Conservation (phyloP, 1,140 invertebrate species). For the Brachystomella parvula region DNA sequence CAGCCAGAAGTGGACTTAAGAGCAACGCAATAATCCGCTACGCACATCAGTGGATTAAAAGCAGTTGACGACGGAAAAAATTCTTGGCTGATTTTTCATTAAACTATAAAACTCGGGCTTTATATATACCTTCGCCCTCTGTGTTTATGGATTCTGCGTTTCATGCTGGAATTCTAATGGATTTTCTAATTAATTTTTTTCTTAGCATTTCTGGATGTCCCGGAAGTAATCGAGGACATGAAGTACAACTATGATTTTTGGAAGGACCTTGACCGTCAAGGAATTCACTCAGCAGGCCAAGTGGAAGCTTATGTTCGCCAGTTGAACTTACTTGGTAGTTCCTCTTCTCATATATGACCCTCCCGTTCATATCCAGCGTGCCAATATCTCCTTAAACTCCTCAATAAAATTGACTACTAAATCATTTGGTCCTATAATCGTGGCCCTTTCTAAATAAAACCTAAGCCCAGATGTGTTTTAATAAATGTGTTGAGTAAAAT, state of each 20-base stretch:
- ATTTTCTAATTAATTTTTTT: slow-evolving; percentile 15
- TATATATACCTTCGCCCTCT: no score
- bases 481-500: no score
- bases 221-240: slow-evolving; percentile 74
- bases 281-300: slow-evolving; percentile 25
- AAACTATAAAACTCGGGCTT: background rate
- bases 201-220: slow-evolving; percentile 74
- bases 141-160: no score
- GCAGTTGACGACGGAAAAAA: no score
- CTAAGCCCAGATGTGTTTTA: no score
- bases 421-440: no score
- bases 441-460: no score
- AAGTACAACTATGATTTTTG: slow-evolving; percentile 81
- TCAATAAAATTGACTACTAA: no score
- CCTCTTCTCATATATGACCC: background rate
- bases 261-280: slow-evolving; percentile 56
- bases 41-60: no score
- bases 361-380: slow-evolving; percentile 4
- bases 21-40: no score
- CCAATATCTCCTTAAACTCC: background rate
- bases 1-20: no score
- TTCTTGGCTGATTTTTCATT: background rate
- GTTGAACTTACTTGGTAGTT: background rate
- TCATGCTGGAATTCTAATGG: no score
- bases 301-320: slow-evolving; percentile 16